Conservation (phyloP, 2,113 vertebrate genomes). For the Zapornia atra region DNA sequence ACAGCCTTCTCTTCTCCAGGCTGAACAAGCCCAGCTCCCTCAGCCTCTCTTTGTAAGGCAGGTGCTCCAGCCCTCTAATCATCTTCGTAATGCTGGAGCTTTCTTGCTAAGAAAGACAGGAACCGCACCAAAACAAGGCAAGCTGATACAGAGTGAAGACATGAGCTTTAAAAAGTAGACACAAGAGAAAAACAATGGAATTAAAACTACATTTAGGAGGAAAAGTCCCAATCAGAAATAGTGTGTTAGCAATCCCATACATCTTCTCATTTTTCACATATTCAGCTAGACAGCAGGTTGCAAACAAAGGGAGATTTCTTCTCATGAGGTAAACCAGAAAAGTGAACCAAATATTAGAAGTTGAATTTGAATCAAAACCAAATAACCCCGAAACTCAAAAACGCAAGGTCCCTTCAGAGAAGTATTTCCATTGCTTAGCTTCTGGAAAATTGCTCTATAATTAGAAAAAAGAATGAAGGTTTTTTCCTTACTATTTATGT, state of each 20-base stretch:
- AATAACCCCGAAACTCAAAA: conserved; percentile 29
- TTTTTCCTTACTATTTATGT: background rate
- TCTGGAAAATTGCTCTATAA: conserved; percentile 32
- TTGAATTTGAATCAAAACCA: conserved; percentile 16
- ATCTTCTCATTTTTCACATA: background rate
- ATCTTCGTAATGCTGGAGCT: background rate
- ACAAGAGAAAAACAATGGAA: background rate
- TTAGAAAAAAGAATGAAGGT: background rate
- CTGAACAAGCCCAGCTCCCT: too few species aligned
- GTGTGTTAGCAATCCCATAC: background rate
- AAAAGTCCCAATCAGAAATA: background rate
- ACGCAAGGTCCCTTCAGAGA: background rate
- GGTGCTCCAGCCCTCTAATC: too few species aligned
- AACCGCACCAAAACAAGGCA: background rate
- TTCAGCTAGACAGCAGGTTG: background rate
- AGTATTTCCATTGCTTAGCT: conserved; percentile 7
- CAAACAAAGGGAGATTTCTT: conserved; percentile 39
- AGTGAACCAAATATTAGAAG: background rate
- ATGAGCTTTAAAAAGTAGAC: background rate
- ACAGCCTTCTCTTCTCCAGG: too few species aligned
- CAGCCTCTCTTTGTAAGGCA: too few species aligned
- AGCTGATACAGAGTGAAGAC: background rate
- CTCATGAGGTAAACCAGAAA: background rate
- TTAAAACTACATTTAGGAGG: background rate
- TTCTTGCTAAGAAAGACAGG: background rate